Evolutionary conservation across 2,888 invertebrate species (phyloP).

Genomic region (Sphaeridia pumilis): DNA sequence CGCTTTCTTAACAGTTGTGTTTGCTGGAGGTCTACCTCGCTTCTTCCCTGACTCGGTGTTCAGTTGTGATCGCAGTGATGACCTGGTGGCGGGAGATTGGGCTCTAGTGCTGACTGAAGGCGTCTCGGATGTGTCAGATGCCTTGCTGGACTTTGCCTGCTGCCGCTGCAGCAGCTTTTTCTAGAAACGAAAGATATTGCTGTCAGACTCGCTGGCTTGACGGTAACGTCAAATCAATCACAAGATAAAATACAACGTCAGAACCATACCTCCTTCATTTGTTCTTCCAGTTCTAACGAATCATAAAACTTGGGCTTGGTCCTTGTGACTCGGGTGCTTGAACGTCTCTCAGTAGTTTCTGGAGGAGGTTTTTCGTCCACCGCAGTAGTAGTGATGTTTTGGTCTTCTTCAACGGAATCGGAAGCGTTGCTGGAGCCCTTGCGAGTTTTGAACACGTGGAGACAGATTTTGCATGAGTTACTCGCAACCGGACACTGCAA

Average conservation of each 20-base stretch:
- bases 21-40: conserved; percentile 16
- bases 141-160: conserved; percentile 11
- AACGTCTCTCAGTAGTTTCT: conserved; percentile 44
- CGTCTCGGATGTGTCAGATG: background rate
- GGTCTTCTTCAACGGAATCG: background rate
- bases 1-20: conserved; percentile 3
- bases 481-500: conserved; percentile 68
- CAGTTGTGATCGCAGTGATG: background rate
- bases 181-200: conserved; percentile 9
- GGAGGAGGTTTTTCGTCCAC: conserved; percentile 18
- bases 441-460: conserved; percentile 62
- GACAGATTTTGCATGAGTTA: conserved; percentile 70
- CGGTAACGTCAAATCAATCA: no score
- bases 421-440: conserved; percentile 16
- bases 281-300: conserved; percentile 65
- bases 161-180: conserved; percentile 16
- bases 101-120: background rate
- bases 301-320: conserved; percentile 74
- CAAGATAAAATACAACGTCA: background rate
- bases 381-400: background rate
- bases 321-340: conserved; percentile 60
- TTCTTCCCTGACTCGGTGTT: background rate
- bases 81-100: background rate
- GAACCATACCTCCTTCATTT: conserved; percentile 56
- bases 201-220: no score